phyloP scores from a whole-genome alignment of 2,888 invertebrate genomes.

The Stenolophus ochropezus region DNA sequence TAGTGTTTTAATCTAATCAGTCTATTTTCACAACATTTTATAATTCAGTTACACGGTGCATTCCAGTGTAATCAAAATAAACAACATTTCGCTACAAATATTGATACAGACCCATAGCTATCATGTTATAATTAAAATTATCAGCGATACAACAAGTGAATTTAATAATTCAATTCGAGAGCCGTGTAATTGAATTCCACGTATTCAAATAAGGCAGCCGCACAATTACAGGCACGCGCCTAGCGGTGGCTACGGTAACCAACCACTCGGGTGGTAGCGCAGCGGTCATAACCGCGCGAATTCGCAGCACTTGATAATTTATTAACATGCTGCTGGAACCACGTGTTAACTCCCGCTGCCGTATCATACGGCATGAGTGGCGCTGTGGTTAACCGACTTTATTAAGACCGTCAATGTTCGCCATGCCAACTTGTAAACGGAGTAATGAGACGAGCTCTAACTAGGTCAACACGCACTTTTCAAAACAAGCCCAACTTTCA shows the following conservation, averaged over 20 bases:
- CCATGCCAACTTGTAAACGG: conserved; percentile 9
- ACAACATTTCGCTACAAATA: conserved; percentile 31
- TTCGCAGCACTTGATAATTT: conserved; percentile 34
- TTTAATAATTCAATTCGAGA: conserved; percentile 40
- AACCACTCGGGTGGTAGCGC: conserved; percentile 7
- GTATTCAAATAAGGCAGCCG: conserved; percentile 44
- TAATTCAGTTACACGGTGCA: conserved; percentile 31
- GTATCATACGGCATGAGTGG: conserved; percentile 7
- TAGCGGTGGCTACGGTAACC: neutral
- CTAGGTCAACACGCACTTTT: neutral
- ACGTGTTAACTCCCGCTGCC: conserved; percentile 14
- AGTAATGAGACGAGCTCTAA: neutral
- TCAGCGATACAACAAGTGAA: conserved; percentile 32
- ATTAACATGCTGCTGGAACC: conserved; percentile 31
- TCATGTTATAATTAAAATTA: conserved; percentile 46
- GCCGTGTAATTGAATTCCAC: conserved; percentile 36
- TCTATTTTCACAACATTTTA: conserved; percentile 32
- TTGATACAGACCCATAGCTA: conserved; percentile 13
- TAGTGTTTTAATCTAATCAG: conserved; percentile 25
- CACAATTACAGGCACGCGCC: conserved; percentile 41
- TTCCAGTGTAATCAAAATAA: conserved; percentile 28
- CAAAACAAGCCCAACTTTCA: neutral
- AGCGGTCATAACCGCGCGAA: conserved; percentile 45
- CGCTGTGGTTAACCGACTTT: conserved; percentile 22
- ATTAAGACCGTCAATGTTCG: conserved; percentile 1